Evolutionary conservation across 2,888 invertebrate genomes (phyloP), one percentile per base, ranked within the genome.

Genomic region (Pyrrhia umbra): DNA sequence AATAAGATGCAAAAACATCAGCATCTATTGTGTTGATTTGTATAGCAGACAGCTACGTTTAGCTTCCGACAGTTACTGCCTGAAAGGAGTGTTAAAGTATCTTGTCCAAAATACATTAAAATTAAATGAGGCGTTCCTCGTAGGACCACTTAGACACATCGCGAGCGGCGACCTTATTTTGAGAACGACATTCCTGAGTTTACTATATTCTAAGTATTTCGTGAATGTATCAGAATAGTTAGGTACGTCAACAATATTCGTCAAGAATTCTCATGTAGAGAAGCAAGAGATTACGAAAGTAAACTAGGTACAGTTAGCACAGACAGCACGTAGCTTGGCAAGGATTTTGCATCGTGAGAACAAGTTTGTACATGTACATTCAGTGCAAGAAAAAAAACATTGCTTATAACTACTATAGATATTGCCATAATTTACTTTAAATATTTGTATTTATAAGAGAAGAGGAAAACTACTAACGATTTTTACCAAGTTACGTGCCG

Each of bases 21-120:
- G 45, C 50, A 54, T 57, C 59, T 63, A 58, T 72, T 69, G 77
- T 74, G 67, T 67, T 77, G 59, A 77, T 65, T 69, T 77, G 57
- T 74, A 65, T 56, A 52, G 50, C 13, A 18, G 47, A 55, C 46
- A 39, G 47, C 59, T 65, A 58, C 34, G 56, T 54, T 68, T 58
- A 40, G 30, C 30, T 62, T 49, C 18, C 13, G 10, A 50, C 57
- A 27, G 46, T 23, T 40, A 15, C 20, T 37, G 13, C 5, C 15
- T 46, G 39, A 43, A 58, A 20, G 15, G 23, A 37, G 30, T 23
- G 40, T 42, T 60, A 15, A 52, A 60, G 58, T n/a, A 47, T 63
- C 37, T 56, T 43, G 46, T 59, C 43, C 15, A 50, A 58, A 46
- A 57, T 45, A 54, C 63, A 64, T 64, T 67, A 66, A 63, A 66